Conservation (phyloP, 2,797 vertebrate genomes). For the Lithobates pipiens region DNA sequence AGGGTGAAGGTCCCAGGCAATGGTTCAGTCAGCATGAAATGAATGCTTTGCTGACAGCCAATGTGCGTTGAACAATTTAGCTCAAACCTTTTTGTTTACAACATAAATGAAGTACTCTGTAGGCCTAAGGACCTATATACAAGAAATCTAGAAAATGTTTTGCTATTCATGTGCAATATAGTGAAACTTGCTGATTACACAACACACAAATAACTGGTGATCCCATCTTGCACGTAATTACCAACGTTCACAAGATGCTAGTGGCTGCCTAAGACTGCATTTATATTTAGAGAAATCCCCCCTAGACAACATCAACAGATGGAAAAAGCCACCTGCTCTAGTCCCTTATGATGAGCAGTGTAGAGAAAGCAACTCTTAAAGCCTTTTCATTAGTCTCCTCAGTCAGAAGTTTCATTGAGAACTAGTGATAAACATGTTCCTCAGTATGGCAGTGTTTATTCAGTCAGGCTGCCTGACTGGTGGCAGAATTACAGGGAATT, state of each 20-base stretch:
- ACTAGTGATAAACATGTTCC: slow-evolving; percentile 4
- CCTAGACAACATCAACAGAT: background rate
- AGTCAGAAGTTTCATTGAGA: background rate
- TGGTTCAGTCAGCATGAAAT: too few relatives aligned
- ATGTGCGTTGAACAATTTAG: too few relatives aligned
- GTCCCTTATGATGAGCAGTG: background rate
- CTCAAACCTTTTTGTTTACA: background rate
- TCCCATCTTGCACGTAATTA: background rate
- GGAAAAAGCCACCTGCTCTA: background rate
- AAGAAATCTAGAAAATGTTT: background rate
- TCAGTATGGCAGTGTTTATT: slow-evolving; percentile 11
- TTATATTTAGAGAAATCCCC: background rate
- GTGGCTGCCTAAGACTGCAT: background rate
- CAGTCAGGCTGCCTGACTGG: slow-evolving; percentile 13
- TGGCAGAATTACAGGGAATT: background rate
- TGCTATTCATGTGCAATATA: background rate
- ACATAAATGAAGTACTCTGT: background rate
- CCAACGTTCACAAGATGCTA: background rate
- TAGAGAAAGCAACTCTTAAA: background rate
- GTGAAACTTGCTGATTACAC: background rate
- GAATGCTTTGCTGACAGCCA: too few relatives aligned
- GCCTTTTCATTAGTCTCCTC: background rate
- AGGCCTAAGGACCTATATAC: background rate
- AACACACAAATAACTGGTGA: background rate
- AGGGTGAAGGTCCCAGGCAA: too few relatives aligned